Evolutionary conservation across 2,888 invertebrate genomes (phyloP).

Genomic region (Drymonia ruficornis): DNA sequence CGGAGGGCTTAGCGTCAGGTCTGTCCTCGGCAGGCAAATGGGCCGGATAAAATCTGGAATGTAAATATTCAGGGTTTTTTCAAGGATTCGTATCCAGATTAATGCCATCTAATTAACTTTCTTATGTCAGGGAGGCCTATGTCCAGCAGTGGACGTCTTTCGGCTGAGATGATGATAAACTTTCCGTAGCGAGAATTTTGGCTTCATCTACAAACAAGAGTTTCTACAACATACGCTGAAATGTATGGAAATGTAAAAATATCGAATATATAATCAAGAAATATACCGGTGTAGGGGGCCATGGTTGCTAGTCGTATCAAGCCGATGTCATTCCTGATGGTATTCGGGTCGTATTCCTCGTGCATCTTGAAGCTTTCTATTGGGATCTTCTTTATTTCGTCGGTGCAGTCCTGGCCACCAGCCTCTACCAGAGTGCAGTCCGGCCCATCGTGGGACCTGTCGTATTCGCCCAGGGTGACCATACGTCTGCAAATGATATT

Average conservation of each 20-base stretch:
- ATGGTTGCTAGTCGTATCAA: constrained; percentile 65
- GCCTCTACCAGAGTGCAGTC: constrained; percentile 65
- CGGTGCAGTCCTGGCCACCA: constrained; percentile 67
- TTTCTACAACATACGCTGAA: too few species aligned
- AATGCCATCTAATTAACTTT: too few species aligned
- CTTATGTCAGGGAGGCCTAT: too few species aligned
- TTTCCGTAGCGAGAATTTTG: too few species aligned
- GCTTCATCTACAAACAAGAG: too few species aligned
- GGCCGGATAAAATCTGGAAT: constrained; percentile 72
- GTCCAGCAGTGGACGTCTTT: too few species aligned
- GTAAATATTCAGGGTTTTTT: not conserved
- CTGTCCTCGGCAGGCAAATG: constrained; percentile 60
- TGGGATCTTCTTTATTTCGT: constrained; percentile 58
- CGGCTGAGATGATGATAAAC: too few species aligned
- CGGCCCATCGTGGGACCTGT: constrained; percentile 52
- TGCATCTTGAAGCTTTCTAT: constrained; percentile 69
- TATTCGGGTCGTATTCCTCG: constrained; percentile 57
- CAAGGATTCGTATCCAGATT: too few species aligned
- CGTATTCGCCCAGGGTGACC: constrained; percentile 75
- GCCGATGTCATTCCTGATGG: constrained; percentile 70
- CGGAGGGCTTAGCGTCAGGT: constrained; percentile 42
- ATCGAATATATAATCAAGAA: too few species aligned
- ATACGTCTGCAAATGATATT: not conserved
- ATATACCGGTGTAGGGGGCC: constrained; percentile 70
- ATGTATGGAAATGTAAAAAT: too few species aligned